Conservation (phyloP, 2,113 vertebrate species). For the Sitta europaea region DNA sequence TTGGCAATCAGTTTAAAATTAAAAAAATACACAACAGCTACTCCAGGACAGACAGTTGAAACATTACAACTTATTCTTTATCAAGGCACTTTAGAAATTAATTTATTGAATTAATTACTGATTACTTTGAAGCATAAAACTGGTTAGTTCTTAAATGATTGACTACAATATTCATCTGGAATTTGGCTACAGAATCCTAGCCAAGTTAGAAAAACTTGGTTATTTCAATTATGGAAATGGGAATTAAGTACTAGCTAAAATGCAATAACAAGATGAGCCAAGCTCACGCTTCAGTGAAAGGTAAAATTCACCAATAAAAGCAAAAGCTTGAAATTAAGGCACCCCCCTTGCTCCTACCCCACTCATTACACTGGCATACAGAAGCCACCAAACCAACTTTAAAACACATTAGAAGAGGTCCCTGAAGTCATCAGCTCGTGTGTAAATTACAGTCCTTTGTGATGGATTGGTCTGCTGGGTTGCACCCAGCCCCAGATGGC, state of each 20-base stretch:
- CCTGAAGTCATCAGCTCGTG: background rate
- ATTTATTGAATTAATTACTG: background rate
- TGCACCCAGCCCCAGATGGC: background rate
- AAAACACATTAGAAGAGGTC: background rate
- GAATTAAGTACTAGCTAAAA: background rate
- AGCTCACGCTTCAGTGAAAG: background rate
- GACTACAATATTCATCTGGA: background rate
- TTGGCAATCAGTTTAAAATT: background rate
- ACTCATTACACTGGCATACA: background rate
- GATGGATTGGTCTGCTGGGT: background rate
- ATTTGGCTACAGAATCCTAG: background rate
- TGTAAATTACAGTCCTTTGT: background rate
- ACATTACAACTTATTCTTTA: background rate
- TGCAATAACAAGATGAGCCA: background rate
- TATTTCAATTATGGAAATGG: background rate
- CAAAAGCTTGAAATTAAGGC: background rate
- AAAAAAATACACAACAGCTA: background rate
- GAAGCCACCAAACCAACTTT: background rate
- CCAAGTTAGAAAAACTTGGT: background rate
- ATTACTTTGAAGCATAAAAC: background rate
- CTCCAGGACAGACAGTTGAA: background rate
- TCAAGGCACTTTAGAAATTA: background rate
- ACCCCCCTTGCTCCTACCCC: fast-evolving
- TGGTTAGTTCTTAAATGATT: background rate
- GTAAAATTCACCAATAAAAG: background rate